Evolutionary conservation across 2,797 vertebrate species (phyloP).

Genomic region (Gadopsis marmoratus): DNA sequence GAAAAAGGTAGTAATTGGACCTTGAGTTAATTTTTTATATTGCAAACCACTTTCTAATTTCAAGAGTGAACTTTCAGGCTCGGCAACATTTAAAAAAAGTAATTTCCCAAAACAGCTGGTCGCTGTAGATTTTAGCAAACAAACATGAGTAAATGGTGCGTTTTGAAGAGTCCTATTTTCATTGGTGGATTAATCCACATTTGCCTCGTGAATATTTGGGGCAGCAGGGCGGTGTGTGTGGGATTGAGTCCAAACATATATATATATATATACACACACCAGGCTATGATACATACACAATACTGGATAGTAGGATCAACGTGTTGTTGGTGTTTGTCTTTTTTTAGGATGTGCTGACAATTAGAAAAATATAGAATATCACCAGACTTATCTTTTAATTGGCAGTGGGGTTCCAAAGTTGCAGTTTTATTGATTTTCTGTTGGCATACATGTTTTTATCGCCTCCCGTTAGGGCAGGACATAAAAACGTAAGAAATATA

Average conservation of each 20-base stretch:
- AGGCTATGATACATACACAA: neutral
- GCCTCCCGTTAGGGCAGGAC: neutral
- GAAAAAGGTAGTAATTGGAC: neutral
- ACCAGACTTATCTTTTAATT: neutral
- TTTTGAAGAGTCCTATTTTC: neutral
- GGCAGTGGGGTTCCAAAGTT: neutral
- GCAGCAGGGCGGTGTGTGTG: no score
- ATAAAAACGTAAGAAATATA: neutral
- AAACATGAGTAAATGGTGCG: neutral
- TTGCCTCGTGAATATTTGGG: neutral
- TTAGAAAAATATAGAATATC: neutral
- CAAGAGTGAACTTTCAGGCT: no score
- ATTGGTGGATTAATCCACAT: neutral
- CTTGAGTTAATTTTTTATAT: neutral
- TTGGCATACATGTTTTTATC: neutral
- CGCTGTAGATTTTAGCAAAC: neutral
- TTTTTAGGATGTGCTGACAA: slow-evolving; percentile 23
- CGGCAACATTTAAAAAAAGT: no score
- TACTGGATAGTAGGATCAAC: neutral
- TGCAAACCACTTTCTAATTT: neutral
- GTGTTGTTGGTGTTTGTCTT: neutral
- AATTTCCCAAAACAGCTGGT: neutral
- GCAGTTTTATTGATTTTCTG: neutral
- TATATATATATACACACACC: no score
- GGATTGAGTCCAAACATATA: neutral